phyloP scores from a whole-genome alignment of 2,888 invertebrate genomes.

The Ennomos fuscantarius region DNA sequence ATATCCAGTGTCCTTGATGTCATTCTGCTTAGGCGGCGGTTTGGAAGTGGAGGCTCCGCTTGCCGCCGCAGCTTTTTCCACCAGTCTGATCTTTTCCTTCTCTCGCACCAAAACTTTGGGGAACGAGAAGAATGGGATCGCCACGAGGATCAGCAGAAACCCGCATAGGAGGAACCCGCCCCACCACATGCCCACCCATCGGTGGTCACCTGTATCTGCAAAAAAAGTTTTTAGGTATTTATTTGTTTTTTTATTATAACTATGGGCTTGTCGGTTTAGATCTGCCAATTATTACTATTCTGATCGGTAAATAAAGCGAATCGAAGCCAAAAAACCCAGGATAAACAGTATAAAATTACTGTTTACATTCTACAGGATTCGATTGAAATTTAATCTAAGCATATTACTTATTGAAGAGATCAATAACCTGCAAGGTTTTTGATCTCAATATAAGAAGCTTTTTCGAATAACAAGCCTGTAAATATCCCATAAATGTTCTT shows the following conservation, averaged over 20 bases:
- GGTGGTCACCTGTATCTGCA: constrained; percentile 91
- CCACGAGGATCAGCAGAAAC: constrained; percentile 91
- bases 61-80: constrained; percentile 87
- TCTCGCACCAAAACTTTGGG: constrained; percentile 92
- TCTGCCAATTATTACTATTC: no score
- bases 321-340: no score
- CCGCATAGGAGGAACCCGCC: constrained; percentile 97
- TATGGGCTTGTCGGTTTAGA: no score
- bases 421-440: constrained; percentile 8
- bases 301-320: no score
- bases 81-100: constrained; percentile 92
- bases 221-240: constrained; percentile 20
- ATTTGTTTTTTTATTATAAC: no score
- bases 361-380: no score
- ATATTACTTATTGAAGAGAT: constrained; percentile 1
- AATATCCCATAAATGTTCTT: constrained; percentile 14
- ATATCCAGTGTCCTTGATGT: constrained; percentile 89
- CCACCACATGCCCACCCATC: constrained; percentile 98
- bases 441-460: constrained; percentile 1
- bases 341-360: no score
- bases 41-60: constrained; percentile 70
- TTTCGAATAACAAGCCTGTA: constrained; percentile 7
- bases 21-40: constrained; percentile 71
- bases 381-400: neutral
- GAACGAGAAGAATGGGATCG: constrained; percentile 97